These are phyloP conservation scores for Dipodomys ordii DNA, from an alignment of 2,113 vertebrate species.

Conservation along the genomic window DNA sequence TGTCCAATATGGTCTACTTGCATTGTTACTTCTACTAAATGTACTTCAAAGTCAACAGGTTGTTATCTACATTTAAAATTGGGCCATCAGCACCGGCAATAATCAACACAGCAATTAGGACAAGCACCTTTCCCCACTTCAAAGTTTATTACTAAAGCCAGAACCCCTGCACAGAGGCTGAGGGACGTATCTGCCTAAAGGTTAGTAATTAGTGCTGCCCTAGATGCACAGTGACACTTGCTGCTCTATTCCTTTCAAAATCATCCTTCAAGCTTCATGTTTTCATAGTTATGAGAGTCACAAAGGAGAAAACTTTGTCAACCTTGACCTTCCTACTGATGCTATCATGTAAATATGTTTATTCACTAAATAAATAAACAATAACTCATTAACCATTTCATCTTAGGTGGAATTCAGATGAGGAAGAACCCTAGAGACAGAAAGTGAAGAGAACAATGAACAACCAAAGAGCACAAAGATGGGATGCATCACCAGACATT, in stretches of 20 bases:
- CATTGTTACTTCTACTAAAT: background rate
- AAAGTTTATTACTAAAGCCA: background rate
- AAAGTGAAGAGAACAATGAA: slow-evolving; percentile 19
- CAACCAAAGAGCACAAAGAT: background rate
- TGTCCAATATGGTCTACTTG: background rate
- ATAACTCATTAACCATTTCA: background rate
- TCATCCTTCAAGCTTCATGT: background rate
- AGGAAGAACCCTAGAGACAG: background rate
- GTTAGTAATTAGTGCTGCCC: background rate
- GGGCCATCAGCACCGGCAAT: background rate
- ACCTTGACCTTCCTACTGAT: slow-evolving; percentile 32
- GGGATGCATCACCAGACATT: background rate
- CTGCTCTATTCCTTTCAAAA: background rate
- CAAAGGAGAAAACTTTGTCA: slow-evolving; percentile 9
- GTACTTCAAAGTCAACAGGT: background rate
- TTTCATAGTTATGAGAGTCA: background rate
- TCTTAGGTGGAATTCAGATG: background rate
- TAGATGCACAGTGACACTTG: background rate
- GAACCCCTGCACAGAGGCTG: background rate
- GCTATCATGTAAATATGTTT: slow-evolving; percentile 30
- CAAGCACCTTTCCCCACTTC: background rate
- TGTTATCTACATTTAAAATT: background rate
- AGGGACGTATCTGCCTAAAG: background rate
- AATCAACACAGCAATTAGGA: background rate
- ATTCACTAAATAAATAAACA: background rate